phyloP scores from a whole-genome alignment of 2,113 vertebrate species.

The Marmota monax region DNA sequence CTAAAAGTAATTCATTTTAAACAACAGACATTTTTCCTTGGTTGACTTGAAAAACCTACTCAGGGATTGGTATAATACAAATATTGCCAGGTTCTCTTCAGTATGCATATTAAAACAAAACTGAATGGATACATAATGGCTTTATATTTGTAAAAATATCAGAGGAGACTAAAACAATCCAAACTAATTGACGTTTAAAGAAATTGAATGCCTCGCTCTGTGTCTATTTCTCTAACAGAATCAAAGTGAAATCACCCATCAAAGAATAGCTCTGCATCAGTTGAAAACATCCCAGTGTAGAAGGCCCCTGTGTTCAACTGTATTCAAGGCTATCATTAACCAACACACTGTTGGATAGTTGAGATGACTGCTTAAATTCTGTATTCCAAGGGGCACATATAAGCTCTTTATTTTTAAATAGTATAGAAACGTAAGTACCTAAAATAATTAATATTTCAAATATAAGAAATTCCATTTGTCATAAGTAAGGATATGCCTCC shows the following conservation, averaged over 20 bases:
- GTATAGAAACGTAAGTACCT: neutral
- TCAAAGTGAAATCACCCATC: neutral
- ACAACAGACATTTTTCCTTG: neutral
- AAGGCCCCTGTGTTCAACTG: neutral
- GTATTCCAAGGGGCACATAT: neutral
- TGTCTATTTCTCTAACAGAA: neutral
- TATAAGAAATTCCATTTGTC: neutral
- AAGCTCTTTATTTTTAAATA: neutral
- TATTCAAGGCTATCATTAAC: neutral
- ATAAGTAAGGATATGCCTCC: neutral
- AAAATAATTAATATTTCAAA: neutral
- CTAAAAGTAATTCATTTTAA: conserved; percentile 10
- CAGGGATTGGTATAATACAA: neutral
- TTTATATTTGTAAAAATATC: conserved; percentile 20
- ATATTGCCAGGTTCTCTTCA: neutral
- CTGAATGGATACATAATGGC: neutral
- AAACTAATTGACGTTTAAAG: neutral
- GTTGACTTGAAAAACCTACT: neutral
- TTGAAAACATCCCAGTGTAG: neutral
- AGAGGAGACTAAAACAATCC: neutral
- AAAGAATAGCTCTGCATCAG: neutral
- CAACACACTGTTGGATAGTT: neutral
- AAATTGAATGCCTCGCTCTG: neutral
- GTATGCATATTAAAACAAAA: neutral
- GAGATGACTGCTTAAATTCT: neutral